Percentiles rank a stretch among this genome's conserved stretches.
Conservation (phyloP, 2,888 invertebrate species). For the Lasius platythorax region DNA sequence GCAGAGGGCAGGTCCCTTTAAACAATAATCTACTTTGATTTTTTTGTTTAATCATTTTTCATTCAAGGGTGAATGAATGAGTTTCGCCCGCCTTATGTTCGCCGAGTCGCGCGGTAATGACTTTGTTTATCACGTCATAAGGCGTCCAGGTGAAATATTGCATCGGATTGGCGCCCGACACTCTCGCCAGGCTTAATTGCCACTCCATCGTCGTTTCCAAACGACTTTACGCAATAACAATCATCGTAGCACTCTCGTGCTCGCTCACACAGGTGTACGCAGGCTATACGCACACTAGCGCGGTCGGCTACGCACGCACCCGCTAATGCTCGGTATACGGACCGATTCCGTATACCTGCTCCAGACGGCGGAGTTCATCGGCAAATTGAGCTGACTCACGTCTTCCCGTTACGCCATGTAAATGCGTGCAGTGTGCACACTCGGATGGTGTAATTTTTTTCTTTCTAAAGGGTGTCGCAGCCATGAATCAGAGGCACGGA, state of each 20-base stretch:
- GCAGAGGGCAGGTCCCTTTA: constrained; percentile 30
- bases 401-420: constrained; percentile 79
- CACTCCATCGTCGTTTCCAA: constrained; percentile 65
- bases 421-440: constrained; percentile 54
- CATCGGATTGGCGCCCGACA: constrained; percentile 71
- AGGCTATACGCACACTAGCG: constrained; percentile 46
- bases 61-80: constrained; percentile 20
- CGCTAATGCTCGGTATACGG: constrained; percentile 63
- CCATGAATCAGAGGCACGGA: constrained; percentile 27
- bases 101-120: constrained; percentile 76
- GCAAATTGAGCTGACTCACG: constrained; percentile 81
- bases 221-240: constrained; percentile 77
- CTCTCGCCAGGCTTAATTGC: constrained; percentile 66
- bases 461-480: not conserved
- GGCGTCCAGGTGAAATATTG: constrained; percentile 79
- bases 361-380: constrained; percentile 65
- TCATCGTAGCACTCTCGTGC: constrained; percentile 61
- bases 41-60: constrained; percentile 62
- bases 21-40: constrained; percentile 79
- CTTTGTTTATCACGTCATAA: constrained; percentile 83
- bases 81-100: constrained; percentile 72
- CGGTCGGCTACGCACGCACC: constrained; percentile 19
- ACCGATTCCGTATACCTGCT: constrained; percentile 63
- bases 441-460: constrained; percentile 31
- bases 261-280: constrained; percentile 49